Evolutionary conservation across 2,113 vertebrate genomes (phyloP).

Genomic region (Psettodes erumei): DNA sequence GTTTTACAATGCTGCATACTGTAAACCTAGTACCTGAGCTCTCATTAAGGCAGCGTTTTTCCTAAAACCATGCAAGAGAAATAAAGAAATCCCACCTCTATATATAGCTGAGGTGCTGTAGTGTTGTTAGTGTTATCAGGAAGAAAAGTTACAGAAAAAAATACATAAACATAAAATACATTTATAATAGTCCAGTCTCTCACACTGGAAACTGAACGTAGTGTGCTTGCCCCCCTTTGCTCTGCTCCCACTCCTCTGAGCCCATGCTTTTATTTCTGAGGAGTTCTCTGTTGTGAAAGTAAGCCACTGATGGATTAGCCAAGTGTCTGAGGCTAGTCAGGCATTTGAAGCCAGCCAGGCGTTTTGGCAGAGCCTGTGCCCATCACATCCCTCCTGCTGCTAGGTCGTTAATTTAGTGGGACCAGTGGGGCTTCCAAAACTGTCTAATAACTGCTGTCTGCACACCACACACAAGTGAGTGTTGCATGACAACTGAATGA

Average conservation of each 20-base stretch:
- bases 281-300: constrained; percentile 46
- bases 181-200: background rate
- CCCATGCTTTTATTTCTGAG: constrained; percentile 39
- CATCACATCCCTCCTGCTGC: constrained; percentile 69
- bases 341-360: constrained; percentile 57
- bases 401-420: constrained; percentile 73
- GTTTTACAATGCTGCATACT: background rate
- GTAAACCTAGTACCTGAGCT: background rate
- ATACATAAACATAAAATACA: background rate
- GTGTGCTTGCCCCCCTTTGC: background rate
- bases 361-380: constrained; percentile 64
- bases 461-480: constrained; percentile 38
- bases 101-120: background rate
- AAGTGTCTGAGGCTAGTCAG: constrained; percentile 47
- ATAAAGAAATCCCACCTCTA: background rate
- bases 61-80: background rate
- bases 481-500: constrained; percentile 50
- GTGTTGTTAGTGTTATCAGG: background rate
- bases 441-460: constrained; percentile 66
- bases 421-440: constrained; percentile 62
- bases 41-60: background rate
- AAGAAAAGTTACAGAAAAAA: background rate
- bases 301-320: constrained; percentile 64
- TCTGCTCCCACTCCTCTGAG: constrained; percentile 31
- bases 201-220: background rate